phyloP scores from a whole-genome alignment of 92 coral and sea anemone genomes.

The Heteractis magnifica region DNA sequence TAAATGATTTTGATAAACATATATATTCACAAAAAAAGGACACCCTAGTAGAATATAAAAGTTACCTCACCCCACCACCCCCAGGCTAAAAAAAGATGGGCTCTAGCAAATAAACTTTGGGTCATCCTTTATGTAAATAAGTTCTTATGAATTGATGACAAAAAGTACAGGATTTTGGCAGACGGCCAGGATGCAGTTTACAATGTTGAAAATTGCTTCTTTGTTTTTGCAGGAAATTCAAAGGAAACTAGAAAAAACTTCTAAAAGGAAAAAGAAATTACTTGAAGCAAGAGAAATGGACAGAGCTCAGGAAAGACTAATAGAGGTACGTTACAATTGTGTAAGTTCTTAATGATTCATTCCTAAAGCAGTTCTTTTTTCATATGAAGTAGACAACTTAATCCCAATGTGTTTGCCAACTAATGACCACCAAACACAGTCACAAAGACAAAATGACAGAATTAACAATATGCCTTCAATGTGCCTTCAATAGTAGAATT shows the following conservation, averaged over 20 bases:
- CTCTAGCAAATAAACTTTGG: too few relatives aligned
- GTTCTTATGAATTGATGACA: background rate
- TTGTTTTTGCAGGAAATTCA: constrained; percentile 64
- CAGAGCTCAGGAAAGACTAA: constrained; percentile 50
- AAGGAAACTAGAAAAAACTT: constrained; percentile 63
- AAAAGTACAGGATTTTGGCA: background rate
- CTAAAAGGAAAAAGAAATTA: constrained; percentile 76
- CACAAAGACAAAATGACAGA: background rate
- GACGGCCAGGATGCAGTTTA: background rate
- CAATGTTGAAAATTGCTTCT: background rate
- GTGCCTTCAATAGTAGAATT: too few relatives aligned
- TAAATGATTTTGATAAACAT: too few relatives aligned
- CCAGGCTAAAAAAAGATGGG: too few relatives aligned
- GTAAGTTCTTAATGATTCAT: background rate
- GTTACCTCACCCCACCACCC: too few relatives aligned
- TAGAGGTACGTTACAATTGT: constrained; percentile 37
- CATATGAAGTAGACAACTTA: background rate
- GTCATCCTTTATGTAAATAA: background rate
- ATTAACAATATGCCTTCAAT: too few relatives aligned
- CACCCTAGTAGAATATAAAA: too few relatives aligned
- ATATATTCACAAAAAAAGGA: too few relatives aligned
- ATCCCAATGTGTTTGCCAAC: background rate
- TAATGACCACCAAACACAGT: background rate
- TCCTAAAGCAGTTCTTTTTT: background rate
- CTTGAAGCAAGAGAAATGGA: constrained; percentile 82